Evolutionary conservation across 2,888 invertebrate species (phyloP), one percentile per base, ranked within the genome.

Genomic region (Micropterix aruncella): DNA sequence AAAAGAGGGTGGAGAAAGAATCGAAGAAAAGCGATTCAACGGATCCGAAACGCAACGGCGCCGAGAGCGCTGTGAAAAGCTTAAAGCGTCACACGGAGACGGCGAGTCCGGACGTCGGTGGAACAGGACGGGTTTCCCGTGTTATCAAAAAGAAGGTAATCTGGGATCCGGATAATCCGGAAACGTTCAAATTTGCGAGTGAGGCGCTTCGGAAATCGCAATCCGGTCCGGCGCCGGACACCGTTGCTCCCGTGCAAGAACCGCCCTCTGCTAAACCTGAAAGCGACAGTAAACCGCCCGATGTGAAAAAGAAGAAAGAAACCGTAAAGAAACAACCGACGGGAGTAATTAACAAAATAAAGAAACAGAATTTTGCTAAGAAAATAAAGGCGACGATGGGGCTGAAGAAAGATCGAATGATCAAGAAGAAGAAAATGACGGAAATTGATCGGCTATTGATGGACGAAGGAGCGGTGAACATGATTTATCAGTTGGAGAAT

Each of bases 391-490:
- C 12, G 7, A 17, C 16, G 3, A 18, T 3, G 14, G 16, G n/a
- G 36, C 0, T 65, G 61, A 61, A 71, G 54, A 59, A 69, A 59
- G 60, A 12, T 5, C 5, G 59, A 57, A 57, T 54, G 55, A 59
- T 65, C 56, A 76, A 76, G 55, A 73, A 75, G 50, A 75, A 72
- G 52, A 70, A 74, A 48, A 62, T 77, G 45, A 73, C 78, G 16
- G 90, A 90, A 65, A 73, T 90, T 43, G 87, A 88, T 55, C 78
- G 72, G 47, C 60, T 90, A 42, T 64, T 90, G 47, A 84, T 83
- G 65, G 90, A 90, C 58, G 90, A 90, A 58, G 89, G 90, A 1
- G 88, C 89, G 2, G 82, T 86, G 2, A 89, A 89, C 61, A 83
- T 90, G 79, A 68, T 90, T 38, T 86, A 85, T 56, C 82, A 86